Evolutionary conservation across 1,140 invertebrate genomes (phyloP), one percentile per base, ranked within the genome.

Genomic region (Scaptodrosophila lebanonensis): DNA sequence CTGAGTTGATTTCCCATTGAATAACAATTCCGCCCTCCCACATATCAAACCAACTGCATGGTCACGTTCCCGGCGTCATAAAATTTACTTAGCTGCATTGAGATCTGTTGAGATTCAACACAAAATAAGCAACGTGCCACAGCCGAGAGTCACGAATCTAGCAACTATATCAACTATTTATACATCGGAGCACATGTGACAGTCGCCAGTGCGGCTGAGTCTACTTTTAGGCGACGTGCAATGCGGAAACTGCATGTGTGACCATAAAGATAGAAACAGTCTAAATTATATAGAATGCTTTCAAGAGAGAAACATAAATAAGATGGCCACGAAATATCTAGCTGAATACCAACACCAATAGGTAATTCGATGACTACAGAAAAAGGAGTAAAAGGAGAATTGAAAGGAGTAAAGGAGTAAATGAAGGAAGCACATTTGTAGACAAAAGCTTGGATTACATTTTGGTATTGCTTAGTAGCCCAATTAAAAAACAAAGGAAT

Each of bases 11-110:
- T 40, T 13, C 27, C 30, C 18, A 7, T 36, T n/a, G 44, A 8
- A 20, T 3, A 22, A 25, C 53, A 63, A 58, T 63, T 53, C 49
- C 53, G 32, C 43, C 15, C 2, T 17, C 39, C 15, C 22, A 38
- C 22, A 43, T 25, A 57, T 58, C 15, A 18, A 47, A 53, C 32
- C 29, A 38, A 54, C 65, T 79, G 73, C 75, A 82, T 79, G 73
- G 75, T 77, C 73, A 77, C 73, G 73, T 77, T 38, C 60, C 1
- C 15, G 12, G 12, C 30, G 50, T 58, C 39, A 66, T 77, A 77
- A 77, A 77, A 62, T 73, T 58, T 66, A 69, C 65, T 77, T 77
- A 77, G 73, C 73, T 73, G 60, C 59, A 73, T 82, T n/a, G 75
- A 73, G 68, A 65, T 33, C 68, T 66, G 73, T 77, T 71, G 68